A percentile compares a stretch with the other conserved stretches of the same genome.
Conservation (phyloP, 2,888 invertebrate species). For the Eristalis arbustorum region DNA sequence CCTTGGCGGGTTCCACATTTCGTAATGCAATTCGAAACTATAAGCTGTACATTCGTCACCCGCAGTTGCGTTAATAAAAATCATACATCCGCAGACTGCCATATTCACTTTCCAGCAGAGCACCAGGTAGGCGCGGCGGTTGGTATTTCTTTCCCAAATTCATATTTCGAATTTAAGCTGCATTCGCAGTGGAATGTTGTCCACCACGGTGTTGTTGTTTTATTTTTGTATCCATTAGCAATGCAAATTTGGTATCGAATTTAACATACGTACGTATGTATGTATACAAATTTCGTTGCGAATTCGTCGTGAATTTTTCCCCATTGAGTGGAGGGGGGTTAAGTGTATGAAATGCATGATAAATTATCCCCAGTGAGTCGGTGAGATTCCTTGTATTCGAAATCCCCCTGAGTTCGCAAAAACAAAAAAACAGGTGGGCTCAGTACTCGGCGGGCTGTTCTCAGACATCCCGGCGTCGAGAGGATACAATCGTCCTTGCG, state of each 20-base stretch:
- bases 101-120: not conserved
- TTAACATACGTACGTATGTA: too few relatives aligned
- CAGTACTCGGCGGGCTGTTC: not conserved
- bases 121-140: not conserved
- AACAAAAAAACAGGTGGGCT: not conserved
- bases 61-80: constrained; percentile 20
- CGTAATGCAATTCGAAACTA: constrained; percentile 20
- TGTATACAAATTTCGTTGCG: not conserved
- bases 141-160: constrained; percentile 5
- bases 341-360: constrained; percentile 42
- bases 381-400: not conserved
- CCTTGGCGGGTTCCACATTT: not conserved
- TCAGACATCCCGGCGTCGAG: not conserved
- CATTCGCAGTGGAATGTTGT: not conserved
- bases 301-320: not conserved
- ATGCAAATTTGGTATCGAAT: constrained; percentile 40
- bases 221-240: constrained; percentile 18
- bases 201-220: not conserved
- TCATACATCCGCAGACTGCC: not conserved
- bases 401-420: not conserved
- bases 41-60: constrained; percentile 21
- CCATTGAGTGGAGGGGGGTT: not conserved
- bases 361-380: constrained; percentile 14
- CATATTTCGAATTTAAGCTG: constrained; percentile 28
- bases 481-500: constrained; percentile 1